A percentile compares a stretch with the other conserved stretches of the same genome.
phyloP scores from a whole-genome alignment of 2,888 invertebrate genomes.

The Metellina segmentata region DNA sequence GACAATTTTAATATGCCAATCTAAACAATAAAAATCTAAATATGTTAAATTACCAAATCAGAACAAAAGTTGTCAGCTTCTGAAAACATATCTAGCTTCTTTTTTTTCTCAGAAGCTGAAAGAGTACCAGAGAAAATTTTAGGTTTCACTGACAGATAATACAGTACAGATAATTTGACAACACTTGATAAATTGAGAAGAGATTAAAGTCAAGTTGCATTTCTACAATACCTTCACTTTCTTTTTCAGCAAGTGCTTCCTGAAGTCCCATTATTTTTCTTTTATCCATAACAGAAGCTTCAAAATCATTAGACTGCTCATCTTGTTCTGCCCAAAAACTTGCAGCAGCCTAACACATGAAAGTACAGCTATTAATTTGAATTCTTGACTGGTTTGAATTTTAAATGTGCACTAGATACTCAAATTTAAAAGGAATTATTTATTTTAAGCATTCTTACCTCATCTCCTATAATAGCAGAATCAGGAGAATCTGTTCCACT shows the following conservation, averaged over 20 bases:
- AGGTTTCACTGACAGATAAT: neutral
- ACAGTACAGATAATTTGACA: neutral
- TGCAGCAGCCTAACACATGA: constrained; percentile 61
- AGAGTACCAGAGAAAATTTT: neutral
- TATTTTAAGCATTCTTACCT: constrained; percentile 47
- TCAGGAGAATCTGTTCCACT: constrained; percentile 77
- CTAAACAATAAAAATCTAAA: neutral
- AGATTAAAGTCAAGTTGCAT: neutral
- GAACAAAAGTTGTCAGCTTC: constrained; percentile 92
- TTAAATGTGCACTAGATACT: neutral
- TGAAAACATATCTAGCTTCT: constrained; percentile 84
- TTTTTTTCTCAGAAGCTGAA: constrained; percentile 79
- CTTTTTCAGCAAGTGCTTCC: constrained; percentile 53
- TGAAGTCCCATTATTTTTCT: constrained; percentile 77
- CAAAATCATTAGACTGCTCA: constrained; percentile 79
- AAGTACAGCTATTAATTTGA: neutral
- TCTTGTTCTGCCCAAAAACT: constrained; percentile 75
- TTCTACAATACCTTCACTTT: constrained; percentile 35
- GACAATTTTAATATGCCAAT: neutral
- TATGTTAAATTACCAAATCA: constrained; percentile 84
- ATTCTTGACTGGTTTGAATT: neutral
- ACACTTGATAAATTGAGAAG: neutral
- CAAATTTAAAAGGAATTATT: neutral
- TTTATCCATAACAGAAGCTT: constrained; percentile 80
- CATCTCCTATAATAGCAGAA: constrained; percentile 77